Evolutionary conservation across 2,888 invertebrate species (phyloP), one percentile per base, ranked within the genome.

Genomic region (Clistopyga incitator): DNA sequence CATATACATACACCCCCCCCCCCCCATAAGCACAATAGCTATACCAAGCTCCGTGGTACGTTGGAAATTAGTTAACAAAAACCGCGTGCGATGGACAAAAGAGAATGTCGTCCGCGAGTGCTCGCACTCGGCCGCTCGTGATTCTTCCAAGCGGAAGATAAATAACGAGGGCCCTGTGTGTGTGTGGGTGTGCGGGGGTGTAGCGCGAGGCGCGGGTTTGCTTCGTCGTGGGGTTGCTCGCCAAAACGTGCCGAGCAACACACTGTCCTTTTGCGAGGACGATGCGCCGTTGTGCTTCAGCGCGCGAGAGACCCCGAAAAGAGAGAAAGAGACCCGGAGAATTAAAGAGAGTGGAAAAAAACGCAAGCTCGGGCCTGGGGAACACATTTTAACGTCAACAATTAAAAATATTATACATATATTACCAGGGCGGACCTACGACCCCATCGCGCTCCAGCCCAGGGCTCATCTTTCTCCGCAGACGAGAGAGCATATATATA

Each of bases 341-440:
- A 38, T 70, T 70, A 64, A 52, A 78, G 75, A 50, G 71, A 67
- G 67, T 42, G 56, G 59, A 54, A 82, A 78, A 82, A 81, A 83
- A 38, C 29, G 72, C 78, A 79, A 80, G 75, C 75, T 75, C 70
- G 89, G 78, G 54, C 88, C 89, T 88, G 88, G 89, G 88, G 89
- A 91, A 90, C 91, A 92, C 92, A 92, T 93, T 93, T 93, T 92
- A 93, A 92, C 89, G 93, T 93, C 93, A 93, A 91, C 93, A 93
- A 93, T 93, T 93, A 93, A 92, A 93, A 93, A 93, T 93, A 93
- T 92, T 92, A 90, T 92, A 92, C 93, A 92, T 93, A 93, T 89
- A 91, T 92, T 92, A 92, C 87, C 84, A 75, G 76, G 23, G 54
- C 42, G 74, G 56, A 78, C 64, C 77, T 74, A 54, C 56, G 68